Conservation (phyloP, 35 echinoderm and acorn worm species). For the Ophioderma brevispina region DNA sequence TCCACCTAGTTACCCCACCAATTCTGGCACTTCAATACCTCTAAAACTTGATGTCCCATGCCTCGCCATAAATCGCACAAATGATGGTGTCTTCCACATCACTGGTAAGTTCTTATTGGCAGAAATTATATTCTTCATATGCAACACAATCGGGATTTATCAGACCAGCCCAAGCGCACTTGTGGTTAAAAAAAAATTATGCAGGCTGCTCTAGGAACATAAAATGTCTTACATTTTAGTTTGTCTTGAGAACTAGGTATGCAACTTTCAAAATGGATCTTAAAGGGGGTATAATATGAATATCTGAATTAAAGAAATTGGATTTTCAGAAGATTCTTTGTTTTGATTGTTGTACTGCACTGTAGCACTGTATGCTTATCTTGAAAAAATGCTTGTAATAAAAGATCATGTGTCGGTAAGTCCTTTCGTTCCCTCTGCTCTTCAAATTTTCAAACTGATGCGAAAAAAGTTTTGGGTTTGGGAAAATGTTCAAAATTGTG, state of each 20-base stretch:
- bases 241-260: not conserved
- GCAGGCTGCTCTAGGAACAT: not conserved
- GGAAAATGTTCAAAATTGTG: too few relatives aligned
- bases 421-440: too few relatives aligned
- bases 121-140: not conserved
- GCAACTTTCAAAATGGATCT: not conserved
- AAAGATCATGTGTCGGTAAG: too few relatives aligned
- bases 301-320: too few relatives aligned
- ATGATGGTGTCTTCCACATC: constrained; percentile 90
- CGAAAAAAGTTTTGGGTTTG: too few relatives aligned
- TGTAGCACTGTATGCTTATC: too few relatives aligned
- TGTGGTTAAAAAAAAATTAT: not conserved
- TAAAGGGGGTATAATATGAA: too few relatives aligned
- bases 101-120: constrained; percentile 50
- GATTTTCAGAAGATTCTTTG: too few relatives aligned
- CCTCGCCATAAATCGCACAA: constrained; percentile 55
- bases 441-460: too few relatives aligned
- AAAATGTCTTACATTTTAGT: not conserved
- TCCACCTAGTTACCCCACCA: constrained; percentile 63
- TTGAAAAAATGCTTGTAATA: too few relatives aligned
- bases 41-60: constrained; percentile 61
- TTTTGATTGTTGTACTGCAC: too few relatives aligned
- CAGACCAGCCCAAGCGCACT: not conserved
- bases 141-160: not conserved
- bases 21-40: constrained; percentile 31